Percentiles rank a stretch among this genome's conserved stretches.
Evolutionary conservation across 2,113 vertebrate genomes (phyloP).

Genomic region (rat (Rattus norvegicus)): DNA sequence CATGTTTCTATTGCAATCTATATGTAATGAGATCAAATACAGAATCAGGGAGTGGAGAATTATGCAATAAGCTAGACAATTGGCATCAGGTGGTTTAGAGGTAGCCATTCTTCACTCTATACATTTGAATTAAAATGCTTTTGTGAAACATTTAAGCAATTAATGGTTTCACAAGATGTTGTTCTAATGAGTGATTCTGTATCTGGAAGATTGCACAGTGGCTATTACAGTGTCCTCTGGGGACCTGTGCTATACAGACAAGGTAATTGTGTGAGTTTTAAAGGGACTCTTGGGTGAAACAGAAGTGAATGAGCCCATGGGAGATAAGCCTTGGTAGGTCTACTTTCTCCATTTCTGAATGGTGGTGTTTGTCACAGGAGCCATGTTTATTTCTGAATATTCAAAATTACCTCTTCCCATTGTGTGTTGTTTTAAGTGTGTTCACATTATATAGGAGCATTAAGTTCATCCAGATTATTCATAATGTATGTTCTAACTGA

Average conservation of each 20-base stretch:
- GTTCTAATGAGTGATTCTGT: not conserved
- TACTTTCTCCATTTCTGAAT: not conserved
- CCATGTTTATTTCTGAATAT: not conserved
- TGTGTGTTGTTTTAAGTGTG: not conserved
- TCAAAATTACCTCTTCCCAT: not conserved
- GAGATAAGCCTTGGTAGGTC: not conserved
- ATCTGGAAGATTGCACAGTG: not conserved
- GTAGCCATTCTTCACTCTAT: not conserved
- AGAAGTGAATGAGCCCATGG: not conserved
- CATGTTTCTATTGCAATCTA: conserved; percentile 6
- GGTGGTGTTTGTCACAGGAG: not conserved
- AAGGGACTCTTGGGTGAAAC: not conserved
- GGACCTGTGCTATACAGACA: not conserved
- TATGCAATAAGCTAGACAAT: conserved; percentile 17
- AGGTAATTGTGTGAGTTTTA: not conserved
- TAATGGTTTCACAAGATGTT: not conserved
- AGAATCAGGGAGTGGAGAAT: not conserved
- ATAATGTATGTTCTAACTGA: not conserved
- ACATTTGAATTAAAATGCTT: not conserved
- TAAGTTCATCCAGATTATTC: not conserved
- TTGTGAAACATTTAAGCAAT: conserved; percentile 13
- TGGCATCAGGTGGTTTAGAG: not conserved
- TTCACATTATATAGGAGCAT: not conserved
- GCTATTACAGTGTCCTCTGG: not conserved
- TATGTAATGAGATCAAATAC: not conserved